These are phyloP conservation scores for Pimpla rufipes DNA, from an alignment of 2,888 invertebrate species.

Conservation along the genomic window DNA sequence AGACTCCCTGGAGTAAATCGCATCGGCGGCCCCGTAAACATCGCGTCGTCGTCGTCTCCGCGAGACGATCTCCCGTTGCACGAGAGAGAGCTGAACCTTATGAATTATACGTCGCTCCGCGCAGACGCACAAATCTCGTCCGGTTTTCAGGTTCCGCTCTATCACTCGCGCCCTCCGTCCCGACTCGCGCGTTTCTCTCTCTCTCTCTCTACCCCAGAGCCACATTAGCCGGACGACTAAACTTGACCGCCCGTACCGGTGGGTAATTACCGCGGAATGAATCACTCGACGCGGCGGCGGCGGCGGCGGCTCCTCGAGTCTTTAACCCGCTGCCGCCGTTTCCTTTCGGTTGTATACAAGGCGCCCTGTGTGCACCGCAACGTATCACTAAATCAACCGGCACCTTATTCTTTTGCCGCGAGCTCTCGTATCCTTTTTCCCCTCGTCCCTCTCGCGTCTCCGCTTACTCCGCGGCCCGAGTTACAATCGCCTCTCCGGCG, in stretches of 20 bases:
- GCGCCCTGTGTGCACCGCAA: constrained; percentile 43
- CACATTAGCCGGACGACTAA: constrained; percentile 74
- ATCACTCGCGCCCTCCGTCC: constrained; percentile 49
- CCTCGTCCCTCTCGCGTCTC: constrained; percentile 26
- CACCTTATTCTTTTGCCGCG: constrained; percentile 52
- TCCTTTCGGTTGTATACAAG: constrained; percentile 50
- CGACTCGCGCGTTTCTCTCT: constrained; percentile 24
- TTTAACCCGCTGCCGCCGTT: constrained; percentile 57
- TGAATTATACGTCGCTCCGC: constrained; percentile 79
- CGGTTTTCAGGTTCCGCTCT: constrained; percentile 62
- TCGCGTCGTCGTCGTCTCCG: constrained; percentile 8
- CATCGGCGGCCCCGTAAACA: not conserved
- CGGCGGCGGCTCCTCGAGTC: constrained; percentile 54
- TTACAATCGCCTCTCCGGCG: constrained; percentile 21
- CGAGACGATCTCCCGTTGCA: constrained; percentile 34
- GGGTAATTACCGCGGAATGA: constrained; percentile 81
- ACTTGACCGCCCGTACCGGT: constrained; percentile 78
- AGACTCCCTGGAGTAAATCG: not conserved
- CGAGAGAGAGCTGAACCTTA: constrained; percentile 62
- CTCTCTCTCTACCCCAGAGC: constrained; percentile 46
- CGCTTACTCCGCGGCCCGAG: constrained; percentile 3
- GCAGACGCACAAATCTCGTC: constrained; percentile 80
- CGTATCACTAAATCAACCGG: constrained; percentile 55
- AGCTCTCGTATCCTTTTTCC: not conserved
- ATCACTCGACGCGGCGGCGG: constrained; percentile 78